Evolutionary conservation across 2,113 vertebrate species (phyloP), one percentile per base, ranked within the genome.

Genomic region (Otolemur garnettii): DNA sequence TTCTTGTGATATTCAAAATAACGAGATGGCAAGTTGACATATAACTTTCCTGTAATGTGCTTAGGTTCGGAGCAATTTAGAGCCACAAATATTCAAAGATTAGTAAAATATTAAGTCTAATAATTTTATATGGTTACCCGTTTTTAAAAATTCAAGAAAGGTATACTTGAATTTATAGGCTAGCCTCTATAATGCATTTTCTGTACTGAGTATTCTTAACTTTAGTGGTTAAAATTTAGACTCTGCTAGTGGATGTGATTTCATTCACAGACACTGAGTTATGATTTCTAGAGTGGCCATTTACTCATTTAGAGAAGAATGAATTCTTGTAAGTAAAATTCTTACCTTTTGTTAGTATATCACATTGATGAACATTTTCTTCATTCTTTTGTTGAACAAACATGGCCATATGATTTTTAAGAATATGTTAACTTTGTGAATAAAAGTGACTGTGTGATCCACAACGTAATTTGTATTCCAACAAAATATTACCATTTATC

Each of bases 381-480:
- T 3, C 93, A 33, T 5, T 24, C 19, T 53, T 93, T 81, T 66
- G 55, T 42, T 93, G 24, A 38, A 93, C 57, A 62, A 91, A 83
- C 21, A 50, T 33, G n/a, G 35, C 24, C 45, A 18, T 75, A 2
- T 57, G 13, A 19, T 91, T 95, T 85, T 86, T n/a, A 62, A 94
- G 94, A 95, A 35, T 55, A 35, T 19, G 18, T 53, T 87, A 91
- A 74, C 74, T 91, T 87, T 94, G 53, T 93, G 66, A 77, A 80
- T 91, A 87, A 93, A 91, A 45, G 42, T 26, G n/a, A 91, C 60
- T 50, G 17, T 74, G 50, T 74, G 62, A 80, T 78, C 78, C 85
- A 93, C 60, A 77, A 35, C 24, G 35, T 35, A 78, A 60, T 75
- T 90, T 93, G 84, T 83, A 72, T 62, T 68, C 28, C 60, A 90